phyloP scores from a whole-genome alignment of 2,888 invertebrate species.

The Parelbella ahira region DNA sequence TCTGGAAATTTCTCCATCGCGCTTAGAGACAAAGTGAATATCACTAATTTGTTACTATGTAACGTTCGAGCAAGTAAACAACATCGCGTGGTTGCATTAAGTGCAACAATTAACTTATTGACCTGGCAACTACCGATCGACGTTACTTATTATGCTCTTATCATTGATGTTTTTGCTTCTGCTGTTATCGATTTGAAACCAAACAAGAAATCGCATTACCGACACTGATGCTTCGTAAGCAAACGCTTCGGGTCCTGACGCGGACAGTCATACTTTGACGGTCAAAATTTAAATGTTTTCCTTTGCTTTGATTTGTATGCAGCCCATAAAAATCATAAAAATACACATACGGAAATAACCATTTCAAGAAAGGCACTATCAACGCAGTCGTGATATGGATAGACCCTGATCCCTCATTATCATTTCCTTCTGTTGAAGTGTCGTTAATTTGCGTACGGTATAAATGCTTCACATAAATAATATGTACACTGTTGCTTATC shows the following conservation, averaged over 20 bases:
- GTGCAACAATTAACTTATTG: slow-evolving; percentile 59
- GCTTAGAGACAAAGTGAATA: slow-evolving; percentile 19
- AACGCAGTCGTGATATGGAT: no score
- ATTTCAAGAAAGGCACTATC: no score
- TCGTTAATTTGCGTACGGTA: no score
- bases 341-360: no score
- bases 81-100: slow-evolving; percentile 26
- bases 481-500: no score
- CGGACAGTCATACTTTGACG: slow-evolving; percentile 27
- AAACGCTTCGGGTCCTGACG: slow-evolving; percentile 18
- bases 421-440: no score
- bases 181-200: slow-evolving; percentile 35
- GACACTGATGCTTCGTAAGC: slow-evolving; percentile 24
- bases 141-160: slow-evolving; percentile 40
- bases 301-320: no score
- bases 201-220: slow-evolving; percentile 25
- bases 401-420: no score
- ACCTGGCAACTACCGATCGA: slow-evolving; percentile 54
- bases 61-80: slow-evolving; percentile 18
- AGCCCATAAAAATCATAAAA: no score
- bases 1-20: slow-evolving; percentile 18
- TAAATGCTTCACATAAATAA: no score
- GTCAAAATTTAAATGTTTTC: no score
- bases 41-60: slow-evolving; percentile 29
- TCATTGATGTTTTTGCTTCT: slow-evolving; percentile 49